phyloP scores from a whole-genome alignment of 2,113 vertebrate species.

The Calidris pygmaea region DNA sequence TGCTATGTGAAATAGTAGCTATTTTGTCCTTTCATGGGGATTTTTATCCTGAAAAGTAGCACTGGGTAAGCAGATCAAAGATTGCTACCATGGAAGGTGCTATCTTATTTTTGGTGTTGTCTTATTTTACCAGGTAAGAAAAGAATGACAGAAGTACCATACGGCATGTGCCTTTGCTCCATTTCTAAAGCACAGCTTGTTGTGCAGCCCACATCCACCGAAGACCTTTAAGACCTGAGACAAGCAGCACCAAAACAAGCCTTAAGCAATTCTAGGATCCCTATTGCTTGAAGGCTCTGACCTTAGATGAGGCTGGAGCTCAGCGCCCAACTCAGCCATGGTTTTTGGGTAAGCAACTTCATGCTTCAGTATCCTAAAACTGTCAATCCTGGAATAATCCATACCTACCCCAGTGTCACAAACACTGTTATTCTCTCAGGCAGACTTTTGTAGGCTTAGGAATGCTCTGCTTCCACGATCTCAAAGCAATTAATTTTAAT shows the following conservation, averaged over 20 bases:
- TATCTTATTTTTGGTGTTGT: neutral
- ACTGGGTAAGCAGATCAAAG: neutral
- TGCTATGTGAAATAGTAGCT: neutral
- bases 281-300: neutral
- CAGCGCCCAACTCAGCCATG: neutral
- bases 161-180: neutral
- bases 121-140: neutral
- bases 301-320: neutral
- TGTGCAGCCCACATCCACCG: neutral
- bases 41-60: neutral
- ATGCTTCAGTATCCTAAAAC: neutral
- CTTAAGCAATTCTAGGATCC: neutral
- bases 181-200: rapidly evolving
- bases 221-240: neutral
- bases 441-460: neutral
- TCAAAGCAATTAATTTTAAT: neutral
- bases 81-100: neutral
- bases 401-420: neutral
- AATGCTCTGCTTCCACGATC: neutral
- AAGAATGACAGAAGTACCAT: neutral
- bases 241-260: neutral
- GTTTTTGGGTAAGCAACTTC: neutral
- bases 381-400: neutral
- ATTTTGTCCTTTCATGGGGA: neutral
- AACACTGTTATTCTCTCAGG: neutral